phyloP scores from a whole-genome alignment of 2,797 vertebrate species.

The Gila robusta region DNA sequence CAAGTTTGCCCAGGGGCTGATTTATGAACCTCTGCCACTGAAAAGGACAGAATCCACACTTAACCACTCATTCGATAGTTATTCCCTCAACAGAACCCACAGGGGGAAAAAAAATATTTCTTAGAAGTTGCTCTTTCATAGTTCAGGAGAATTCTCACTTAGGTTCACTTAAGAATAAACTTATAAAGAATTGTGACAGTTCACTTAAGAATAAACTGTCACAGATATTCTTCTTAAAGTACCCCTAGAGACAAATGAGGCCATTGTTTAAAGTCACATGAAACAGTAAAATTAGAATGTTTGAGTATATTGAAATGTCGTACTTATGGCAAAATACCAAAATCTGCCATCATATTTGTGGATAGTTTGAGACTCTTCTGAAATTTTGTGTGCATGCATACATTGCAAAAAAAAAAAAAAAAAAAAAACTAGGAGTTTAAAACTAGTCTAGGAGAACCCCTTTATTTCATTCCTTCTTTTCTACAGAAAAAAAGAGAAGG shows the following conservation, averaged over 20 bases:
- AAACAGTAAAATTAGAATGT: not conserved
- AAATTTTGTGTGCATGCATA: not conserved
- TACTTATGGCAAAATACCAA: not conserved
- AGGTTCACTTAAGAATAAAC: not conserved
- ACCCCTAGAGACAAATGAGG: not conserved
- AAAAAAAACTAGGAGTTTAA: too few species aligned
- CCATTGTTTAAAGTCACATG: not conserved
- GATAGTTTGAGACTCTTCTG: not conserved
- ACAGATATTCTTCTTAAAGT: not conserved
- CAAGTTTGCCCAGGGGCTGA: slow-evolving; percentile 46
- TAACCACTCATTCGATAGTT: slow-evolving; percentile 2
- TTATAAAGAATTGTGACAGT: too few species aligned
- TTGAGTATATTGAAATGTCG: not conserved
- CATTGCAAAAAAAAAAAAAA: too few species aligned
- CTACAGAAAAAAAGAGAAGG: not conserved
- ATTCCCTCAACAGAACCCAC: slow-evolving; percentile 14
- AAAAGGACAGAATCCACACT: slow-evolving; percentile 33
- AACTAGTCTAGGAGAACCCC: not conserved
- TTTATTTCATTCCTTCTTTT: not conserved
- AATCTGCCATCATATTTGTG: not conserved
- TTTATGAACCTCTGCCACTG: slow-evolving; percentile 36
- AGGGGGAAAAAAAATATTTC: too few species aligned
- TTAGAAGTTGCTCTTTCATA: not conserved
- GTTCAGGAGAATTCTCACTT: not conserved
- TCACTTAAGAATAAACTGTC: not conserved